Base-by-base conservation (phyloP, 2,797 vertebrate genomes). In the Melanotaenia pygmaea region DNA sequence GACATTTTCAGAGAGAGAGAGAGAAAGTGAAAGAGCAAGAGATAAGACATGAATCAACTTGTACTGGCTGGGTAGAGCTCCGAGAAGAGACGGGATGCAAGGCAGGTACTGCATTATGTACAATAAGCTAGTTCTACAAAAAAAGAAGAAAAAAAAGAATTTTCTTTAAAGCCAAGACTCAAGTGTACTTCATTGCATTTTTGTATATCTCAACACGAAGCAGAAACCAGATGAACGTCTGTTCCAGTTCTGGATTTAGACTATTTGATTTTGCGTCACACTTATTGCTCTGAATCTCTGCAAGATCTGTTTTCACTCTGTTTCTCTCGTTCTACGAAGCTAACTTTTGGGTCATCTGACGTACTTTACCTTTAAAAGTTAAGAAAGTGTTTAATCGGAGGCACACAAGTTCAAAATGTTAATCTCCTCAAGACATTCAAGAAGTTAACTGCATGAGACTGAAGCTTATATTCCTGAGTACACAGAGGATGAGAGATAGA, bases 341-440 rank as follows among this genome's bases (percentile, higher is more conserved):
- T 57, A 81, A 85, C 50, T 59, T 72, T 5, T 8, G n/a, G 72
- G 64, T 83, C 80, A 74, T 79, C 67, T 70, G 45, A 63, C 60
- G 70, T 60, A 62, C 62, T 85, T 82, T 70, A 77, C 76, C 76
- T 80, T 67, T 30, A 84, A 82, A 71, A 83, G 77, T 82, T 67
- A 76, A 70, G 58, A 51, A 74, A 84, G 64, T 57, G 76, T 85
- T 85, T 56, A 79, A 78, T 74, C 20, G 72, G 78, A 85, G 80
- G 74, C 64, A 14, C 58, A 4, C 14, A 14, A 90, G 86, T 86
- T 91, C 71, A 74, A 84, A 86, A 84, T 68, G 28, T 66, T 91
- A 88, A 91, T 91, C 91, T 89, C 77, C 28, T 77, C 68, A 60
- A 84, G 79, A 89, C 77, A 81, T 87, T 73, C 67, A 79, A 88